Percentiles rank a stretch among this genome's conserved stretches.
phyloP scores from a whole-genome alignment of 2,888 invertebrate species.

The Incurvaria masculella region DNA sequence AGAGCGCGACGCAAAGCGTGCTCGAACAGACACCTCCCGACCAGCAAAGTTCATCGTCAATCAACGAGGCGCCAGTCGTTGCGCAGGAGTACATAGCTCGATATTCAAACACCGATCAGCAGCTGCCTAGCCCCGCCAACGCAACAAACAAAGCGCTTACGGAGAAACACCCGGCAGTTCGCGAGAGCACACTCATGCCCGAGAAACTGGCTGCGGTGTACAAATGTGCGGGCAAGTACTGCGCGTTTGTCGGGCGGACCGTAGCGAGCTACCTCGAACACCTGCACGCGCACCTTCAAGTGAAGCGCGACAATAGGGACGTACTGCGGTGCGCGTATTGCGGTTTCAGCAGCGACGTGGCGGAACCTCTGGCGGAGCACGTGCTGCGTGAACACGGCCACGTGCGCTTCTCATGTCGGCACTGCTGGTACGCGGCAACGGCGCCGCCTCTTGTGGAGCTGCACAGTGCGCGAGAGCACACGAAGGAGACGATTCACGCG shows the following conservation, averaged over 20 bases:
- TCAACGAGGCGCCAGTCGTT: neutral
- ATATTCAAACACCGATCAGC: neutral
- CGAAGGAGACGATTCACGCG: conserved; percentile 16
- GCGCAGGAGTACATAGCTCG: neutral
- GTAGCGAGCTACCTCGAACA: conserved; percentile 36
- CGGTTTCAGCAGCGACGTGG: conserved; percentile 33
- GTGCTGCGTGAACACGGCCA: conserved; percentile 59
- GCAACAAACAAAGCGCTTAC: conserved; percentile 33
- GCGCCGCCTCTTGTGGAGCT: conserved; percentile 57
- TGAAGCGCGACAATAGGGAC: conserved; percentile 28
- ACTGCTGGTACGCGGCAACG: conserved; percentile 66
- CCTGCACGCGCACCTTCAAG: conserved; percentile 34
- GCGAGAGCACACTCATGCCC: conserved; percentile 46
- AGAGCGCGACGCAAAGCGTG: too few species aligned
- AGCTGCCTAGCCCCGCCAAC: conserved; percentile 16
- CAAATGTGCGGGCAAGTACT: conserved; percentile 45
- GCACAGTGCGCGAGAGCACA: conserved; percentile 49
- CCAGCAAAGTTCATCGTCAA: neutral
- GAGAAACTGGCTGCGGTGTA: conserved; percentile 41
- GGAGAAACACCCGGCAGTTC: conserved; percentile 36
- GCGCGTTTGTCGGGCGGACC: conserved; percentile 36
- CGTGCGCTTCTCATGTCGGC: conserved; percentile 61
- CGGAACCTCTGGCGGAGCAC: conserved; percentile 50
- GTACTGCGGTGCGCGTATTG: conserved; percentile 61
- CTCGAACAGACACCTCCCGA: too few species aligned